Conservation (phyloP, 2,113 vertebrate species). For the Percina caprodes region DNA sequence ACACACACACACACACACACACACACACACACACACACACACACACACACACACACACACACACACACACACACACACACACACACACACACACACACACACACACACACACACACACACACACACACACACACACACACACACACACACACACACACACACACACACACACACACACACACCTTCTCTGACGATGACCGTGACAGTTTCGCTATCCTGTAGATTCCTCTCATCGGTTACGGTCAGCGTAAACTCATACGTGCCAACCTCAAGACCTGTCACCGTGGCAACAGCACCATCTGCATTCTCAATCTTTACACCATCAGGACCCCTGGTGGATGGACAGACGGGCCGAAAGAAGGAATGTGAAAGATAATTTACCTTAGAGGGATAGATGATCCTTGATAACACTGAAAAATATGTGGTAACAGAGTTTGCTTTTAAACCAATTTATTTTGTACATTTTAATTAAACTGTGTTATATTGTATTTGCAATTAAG, state of each 20-base stretch:
- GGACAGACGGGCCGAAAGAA: conserved; percentile 9
- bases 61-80: background rate
- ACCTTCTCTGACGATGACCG: conserved; percentile 96
- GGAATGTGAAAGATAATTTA: background rate
- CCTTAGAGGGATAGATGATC: background rate
- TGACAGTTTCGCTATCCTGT: conserved; percentile 90
- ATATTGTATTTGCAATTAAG: background rate
- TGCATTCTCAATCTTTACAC: conserved; percentile 93
- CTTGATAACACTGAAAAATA: background rate
- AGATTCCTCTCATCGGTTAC: conserved; percentile 94
- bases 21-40: conserved; percentile 72
- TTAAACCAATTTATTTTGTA: background rate
- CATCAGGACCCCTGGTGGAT: conserved; percentile 89
- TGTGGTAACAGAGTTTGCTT: background rate
- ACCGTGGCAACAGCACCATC: conserved; percentile 90
- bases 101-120: conserved; percentile 7
- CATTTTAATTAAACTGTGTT: background rate
- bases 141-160: background rate
- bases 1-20: conserved; percentile 11
- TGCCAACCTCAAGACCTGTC: conserved; percentile 92
- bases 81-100: conserved; percentile 17
- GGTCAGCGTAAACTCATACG: conserved; percentile 92
- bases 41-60: too few relatives aligned
- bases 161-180: background rate
- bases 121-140: conserved; percentile 5